Conservation (phyloP, 2,797 vertebrate genomes). For the Margarornis squamiger region DNA sequence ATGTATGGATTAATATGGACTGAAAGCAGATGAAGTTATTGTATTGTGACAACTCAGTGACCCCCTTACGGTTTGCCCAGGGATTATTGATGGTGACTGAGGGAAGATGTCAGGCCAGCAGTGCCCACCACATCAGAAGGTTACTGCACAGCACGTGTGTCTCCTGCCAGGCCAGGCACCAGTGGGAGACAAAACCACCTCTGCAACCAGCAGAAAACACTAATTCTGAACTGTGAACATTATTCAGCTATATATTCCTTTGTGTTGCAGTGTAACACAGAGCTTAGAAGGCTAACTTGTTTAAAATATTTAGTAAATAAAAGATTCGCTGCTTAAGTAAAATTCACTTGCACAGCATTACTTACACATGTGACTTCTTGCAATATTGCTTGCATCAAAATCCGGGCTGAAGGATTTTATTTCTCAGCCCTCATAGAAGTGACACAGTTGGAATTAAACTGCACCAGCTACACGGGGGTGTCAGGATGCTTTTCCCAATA, state of each 20-base stretch:
- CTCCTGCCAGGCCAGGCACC: neutral
- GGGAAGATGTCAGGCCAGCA: fast-evolving
- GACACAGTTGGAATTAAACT: neutral
- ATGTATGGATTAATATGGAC: neutral
- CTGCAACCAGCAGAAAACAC: neutral
- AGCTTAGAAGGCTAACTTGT: neutral
- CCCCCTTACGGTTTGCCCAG: neutral
- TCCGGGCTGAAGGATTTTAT: neutral
- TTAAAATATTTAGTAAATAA: neutral
- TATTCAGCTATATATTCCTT: neutral
- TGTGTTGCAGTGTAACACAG: neutral
- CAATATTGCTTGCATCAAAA: neutral
- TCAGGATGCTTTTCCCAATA: neutral
- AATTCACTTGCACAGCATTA: neutral
- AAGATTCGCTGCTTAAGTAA: neutral
- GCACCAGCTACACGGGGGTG: neutral
- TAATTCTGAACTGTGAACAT: neutral
- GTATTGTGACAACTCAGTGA: neutral
- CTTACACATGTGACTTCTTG: neutral
- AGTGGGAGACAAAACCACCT: neutral
- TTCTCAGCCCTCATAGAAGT: neutral
- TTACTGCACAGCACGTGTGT: fast-evolving
- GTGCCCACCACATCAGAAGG: neutral
- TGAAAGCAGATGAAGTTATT: neutral
- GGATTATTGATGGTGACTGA: neutral